Conservation (phyloP, 2,888 invertebrate species). For the Meiosimyza decipiens region DNA sequence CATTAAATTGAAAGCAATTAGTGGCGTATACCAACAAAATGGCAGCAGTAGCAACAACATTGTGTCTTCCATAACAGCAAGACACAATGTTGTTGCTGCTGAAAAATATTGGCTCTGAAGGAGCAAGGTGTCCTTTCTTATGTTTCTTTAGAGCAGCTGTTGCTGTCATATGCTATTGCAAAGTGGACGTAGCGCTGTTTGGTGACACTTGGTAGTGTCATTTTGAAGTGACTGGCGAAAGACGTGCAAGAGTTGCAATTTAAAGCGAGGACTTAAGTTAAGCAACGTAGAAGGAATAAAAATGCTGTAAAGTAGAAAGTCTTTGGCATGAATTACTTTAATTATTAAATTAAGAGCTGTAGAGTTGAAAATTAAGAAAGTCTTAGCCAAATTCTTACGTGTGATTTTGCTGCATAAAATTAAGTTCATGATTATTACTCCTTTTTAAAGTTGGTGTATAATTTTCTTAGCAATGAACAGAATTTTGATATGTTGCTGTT, state of each 20-base stretch:
- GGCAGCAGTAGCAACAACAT: background rate
- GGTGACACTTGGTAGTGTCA: background rate
- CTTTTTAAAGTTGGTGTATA: too few relatives aligned
- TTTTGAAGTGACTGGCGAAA: background rate
- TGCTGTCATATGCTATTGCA: slow-evolving; percentile 6
- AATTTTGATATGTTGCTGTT: too few relatives aligned
- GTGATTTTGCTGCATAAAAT: too few relatives aligned
- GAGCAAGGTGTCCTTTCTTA: background rate
- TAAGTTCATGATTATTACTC: too few relatives aligned
- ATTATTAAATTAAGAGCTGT: too few relatives aligned
- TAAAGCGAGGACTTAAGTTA: background rate
- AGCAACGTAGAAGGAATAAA: background rate
- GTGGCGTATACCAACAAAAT: background rate
- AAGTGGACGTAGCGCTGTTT: background rate
- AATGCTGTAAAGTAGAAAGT: too few relatives aligned
- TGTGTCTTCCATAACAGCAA: background rate
- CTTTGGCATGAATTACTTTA: too few relatives aligned
- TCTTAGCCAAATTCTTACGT: too few relatives aligned
- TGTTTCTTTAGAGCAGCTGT: background rate
- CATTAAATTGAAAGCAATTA: slow-evolving; percentile 26
- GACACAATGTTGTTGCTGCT: background rate
- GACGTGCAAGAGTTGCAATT: background rate
- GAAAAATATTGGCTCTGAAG: background rate
- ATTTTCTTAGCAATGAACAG: too few relatives aligned
- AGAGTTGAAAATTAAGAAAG: too few relatives aligned